Evolutionary conservation across 2,113 vertebrate genomes (phyloP).

Genomic region (Eretmochelys imbricata): DNA sequence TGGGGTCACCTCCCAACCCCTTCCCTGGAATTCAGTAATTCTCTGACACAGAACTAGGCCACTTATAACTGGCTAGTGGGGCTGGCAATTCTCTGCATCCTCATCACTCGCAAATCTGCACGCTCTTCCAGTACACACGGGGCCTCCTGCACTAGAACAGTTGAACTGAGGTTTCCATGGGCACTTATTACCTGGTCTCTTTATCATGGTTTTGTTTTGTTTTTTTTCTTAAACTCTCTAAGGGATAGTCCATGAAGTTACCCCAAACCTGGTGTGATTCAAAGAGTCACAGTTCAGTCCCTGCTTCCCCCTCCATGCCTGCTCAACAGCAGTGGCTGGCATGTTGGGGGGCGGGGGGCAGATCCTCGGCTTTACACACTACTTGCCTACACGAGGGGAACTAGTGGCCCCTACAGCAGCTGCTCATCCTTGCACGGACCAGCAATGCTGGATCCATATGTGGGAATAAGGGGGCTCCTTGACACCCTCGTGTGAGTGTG

Average conservation of each 20-base stretch:
- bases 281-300: accelerated
- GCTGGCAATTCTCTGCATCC: background rate
- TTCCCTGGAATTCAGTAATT: background rate
- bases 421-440: background rate
- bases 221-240: background rate
- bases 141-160: accelerated
- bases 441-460: background rate
- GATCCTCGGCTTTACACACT: background rate
- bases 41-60: background rate
- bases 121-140: background rate
- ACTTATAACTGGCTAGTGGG: background rate
- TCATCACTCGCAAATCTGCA: background rate
- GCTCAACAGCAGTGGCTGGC: background rate
- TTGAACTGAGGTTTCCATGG: background rate
- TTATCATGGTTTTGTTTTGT: background rate
- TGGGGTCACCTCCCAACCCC: background rate
- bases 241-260: background rate
- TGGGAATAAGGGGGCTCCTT: background rate
- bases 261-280: background rate
- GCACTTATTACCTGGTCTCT: background rate
- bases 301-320: background rate
- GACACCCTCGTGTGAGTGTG: accelerated
- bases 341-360: accelerated
- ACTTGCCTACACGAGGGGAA: background rate
- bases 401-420: accelerated